Conservation (phyloP, 1,140 invertebrate species). For the Zaprionus capensis region DNA sequence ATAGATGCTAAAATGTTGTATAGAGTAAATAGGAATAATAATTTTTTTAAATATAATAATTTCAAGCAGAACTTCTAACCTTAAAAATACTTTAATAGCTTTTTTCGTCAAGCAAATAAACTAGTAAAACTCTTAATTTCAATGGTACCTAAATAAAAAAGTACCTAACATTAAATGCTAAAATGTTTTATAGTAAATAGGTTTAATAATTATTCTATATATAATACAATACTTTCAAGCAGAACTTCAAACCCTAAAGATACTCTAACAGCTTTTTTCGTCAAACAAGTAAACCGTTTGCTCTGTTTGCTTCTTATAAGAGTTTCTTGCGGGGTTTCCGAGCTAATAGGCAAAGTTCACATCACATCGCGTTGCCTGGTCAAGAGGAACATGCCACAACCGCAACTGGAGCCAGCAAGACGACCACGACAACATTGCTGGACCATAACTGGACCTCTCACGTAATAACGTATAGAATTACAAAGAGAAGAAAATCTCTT, state of each 20-base stretch:
- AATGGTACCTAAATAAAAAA: too few species aligned
- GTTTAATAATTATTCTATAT: neutral
- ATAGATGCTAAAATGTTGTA: too few species aligned
- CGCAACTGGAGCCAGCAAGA: constrained; percentile 13
- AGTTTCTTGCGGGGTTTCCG: neutral
- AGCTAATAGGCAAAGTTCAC: constrained; percentile 77
- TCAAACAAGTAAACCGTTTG: neutral
- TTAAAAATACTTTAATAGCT: too few species aligned
- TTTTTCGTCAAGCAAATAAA: too few species aligned
- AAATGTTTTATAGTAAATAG: neutral
- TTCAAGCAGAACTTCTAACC: too few species aligned
- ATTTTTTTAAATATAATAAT: too few species aligned
- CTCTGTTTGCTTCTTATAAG: neutral
- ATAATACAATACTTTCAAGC: neutral
- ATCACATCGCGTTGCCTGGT: constrained; percentile 34
- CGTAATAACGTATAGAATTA: constrained; percentile 81
- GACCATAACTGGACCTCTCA: constrained; percentile 81
- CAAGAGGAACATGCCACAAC: constrained; percentile 14
- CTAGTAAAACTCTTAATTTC: too few species aligned
- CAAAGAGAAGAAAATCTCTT: constrained; percentile 69
- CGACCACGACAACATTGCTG: constrained; percentile 60
- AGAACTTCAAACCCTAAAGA: neutral
- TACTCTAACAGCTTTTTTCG: neutral
- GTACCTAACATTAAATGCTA: neutral
- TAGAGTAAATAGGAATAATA: too few species aligned